Evolutionary conservation across 64 coral and sea anemone genomes (phyloP).

Genomic region (Platygyra sinensis): DNA sequence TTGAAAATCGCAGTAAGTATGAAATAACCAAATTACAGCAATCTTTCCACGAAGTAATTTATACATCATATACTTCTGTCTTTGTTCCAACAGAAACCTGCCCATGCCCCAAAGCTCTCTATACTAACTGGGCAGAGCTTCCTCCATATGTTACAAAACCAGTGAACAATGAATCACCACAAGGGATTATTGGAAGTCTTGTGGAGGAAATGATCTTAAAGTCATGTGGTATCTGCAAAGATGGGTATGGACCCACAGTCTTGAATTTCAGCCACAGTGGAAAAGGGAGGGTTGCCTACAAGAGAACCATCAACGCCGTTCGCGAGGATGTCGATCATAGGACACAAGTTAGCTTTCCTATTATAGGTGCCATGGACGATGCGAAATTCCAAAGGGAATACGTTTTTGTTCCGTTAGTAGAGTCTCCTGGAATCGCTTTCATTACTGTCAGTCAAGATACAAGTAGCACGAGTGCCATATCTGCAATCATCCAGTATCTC

Average conservation of each 20-base stretch:
- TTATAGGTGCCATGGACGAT: slow-evolving; percentile 28
- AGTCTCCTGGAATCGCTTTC: slow-evolving; percentile 60
- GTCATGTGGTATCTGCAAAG: slow-evolving; percentile 36
- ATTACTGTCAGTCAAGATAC: background rate
- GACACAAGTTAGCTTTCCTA: slow-evolving; percentile 60
- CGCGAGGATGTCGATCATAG: background rate
- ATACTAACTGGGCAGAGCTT: slow-evolving; percentile 65
- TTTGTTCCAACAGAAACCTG: slow-evolving; percentile 56
- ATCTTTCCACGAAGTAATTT: no score
- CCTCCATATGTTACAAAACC: slow-evolving; percentile 57
- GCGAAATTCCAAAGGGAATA: background rate
- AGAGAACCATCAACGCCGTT: slow-evolving; percentile 18
- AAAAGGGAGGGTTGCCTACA: background rate
- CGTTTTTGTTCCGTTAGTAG: slow-evolving; percentile 44
- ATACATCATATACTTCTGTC: background rate
- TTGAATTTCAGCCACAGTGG: slow-evolving; percentile 17
- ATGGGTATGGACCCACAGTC: slow-evolving; percentile 2
- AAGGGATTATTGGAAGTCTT: slow-evolving; percentile 56
- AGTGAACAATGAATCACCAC: background rate
- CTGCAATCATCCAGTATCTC: background rate
- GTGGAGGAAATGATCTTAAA: slow-evolving; percentile 21
- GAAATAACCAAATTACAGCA: no score
- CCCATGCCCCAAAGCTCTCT: slow-evolving; percentile 35
- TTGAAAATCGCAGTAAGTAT: no score
- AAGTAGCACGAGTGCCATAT: background rate